These are phyloP conservation scores for Trichosurus vulpecula DNA, from an alignment of 2,797 vertebrate genomes.

Conservation along the genomic window DNA sequence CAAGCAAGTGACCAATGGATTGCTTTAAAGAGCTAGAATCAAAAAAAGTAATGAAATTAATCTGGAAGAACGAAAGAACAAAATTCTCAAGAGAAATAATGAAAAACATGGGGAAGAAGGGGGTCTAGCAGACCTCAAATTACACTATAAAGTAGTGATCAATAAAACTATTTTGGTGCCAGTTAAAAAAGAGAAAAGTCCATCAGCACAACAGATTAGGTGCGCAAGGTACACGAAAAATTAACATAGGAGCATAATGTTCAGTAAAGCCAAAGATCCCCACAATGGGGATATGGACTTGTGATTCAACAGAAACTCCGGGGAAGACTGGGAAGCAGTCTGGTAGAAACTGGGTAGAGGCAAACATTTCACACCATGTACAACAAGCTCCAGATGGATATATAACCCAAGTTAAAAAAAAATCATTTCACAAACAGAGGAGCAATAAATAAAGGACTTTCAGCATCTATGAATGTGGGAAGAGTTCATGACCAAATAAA, in stretches of 20 bases:
- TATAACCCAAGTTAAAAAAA: not conserved
- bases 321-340: not conserved
- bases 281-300: too few species aligned
- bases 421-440: not conserved
- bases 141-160: not conserved
- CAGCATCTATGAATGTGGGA: not conserved
- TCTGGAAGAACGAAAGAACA: not conserved
- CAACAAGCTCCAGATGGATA: not conserved
- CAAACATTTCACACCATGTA: not conserved
- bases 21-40: not conserved
- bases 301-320: not conserved
- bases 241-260: too few species aligned
- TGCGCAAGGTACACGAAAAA: not conserved
- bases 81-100: not conserved
- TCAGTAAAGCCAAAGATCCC: too few species aligned
- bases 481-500: not conserved
- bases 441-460: not conserved
- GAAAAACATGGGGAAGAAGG: not conserved
- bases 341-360: not conserved
- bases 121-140: not conserved
- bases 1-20: not conserved
- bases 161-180: not conserved
- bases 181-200: not conserved
- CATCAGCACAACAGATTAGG: not conserved
- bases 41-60: not conserved